Base-by-base conservation (phyloP, 2,888 invertebrate species). In the Tenthredo distinguenda region DNA sequence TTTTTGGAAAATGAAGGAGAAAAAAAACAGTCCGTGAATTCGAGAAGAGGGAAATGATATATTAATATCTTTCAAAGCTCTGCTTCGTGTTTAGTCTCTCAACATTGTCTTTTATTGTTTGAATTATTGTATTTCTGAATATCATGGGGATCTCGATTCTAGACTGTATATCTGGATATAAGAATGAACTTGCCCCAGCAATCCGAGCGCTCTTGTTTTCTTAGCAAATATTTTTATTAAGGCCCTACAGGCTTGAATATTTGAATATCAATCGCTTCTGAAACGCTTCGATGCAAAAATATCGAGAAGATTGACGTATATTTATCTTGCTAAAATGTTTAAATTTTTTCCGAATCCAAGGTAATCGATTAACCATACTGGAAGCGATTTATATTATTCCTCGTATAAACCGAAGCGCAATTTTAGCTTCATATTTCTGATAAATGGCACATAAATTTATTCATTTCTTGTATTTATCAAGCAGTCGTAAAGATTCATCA, bases 221-320 rank as follows among this genome's bases (percentile, higher is more conserved):
- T 92, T 89, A 90, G 88, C 87, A 91, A 92, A 92, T 92, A 92
- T 92, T 92, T 92, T 92, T 91, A 90, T 90, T 90, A 87, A 89
- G 90, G 88, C 90, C 90, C 89, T 87, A 86, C 87, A 87, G 88
- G 89, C 89, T 91, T 90, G 91, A 91, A 92, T 92, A 92, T 92
- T 90, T 92, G 91, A 92, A 92, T 92, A 92, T 89, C 90, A 90
- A 91, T 90, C 85, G 88, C 86, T 65, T 62, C 34, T 55, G 85
- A 84, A 85, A 85, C 43, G 72, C 87, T 55, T 62, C 87, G 81
- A 79, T 55, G 85, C 58, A 84, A 85, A 85, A 85, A 84, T 85
- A 85, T 85, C 85, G 84, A 43, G 74, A 47, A 85, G 85, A 85
- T 85, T 85, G 76, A 58, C 58, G 58, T 55, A 72, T 85, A 84